Conservation (phyloP, 2,113 vertebrate species). For the Myxocyprinus asiaticus region DNA sequence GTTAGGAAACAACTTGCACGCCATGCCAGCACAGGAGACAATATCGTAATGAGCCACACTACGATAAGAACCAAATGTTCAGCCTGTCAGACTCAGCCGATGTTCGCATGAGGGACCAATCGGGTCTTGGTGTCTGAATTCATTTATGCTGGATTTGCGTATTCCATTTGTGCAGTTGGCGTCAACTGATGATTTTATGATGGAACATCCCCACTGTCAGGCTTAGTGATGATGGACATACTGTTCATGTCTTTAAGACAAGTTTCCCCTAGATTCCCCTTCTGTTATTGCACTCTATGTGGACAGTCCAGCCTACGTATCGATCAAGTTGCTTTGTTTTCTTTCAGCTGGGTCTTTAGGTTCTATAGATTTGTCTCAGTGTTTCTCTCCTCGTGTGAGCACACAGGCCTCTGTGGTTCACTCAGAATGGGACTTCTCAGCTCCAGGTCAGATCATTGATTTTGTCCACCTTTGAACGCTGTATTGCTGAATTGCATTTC, state of each 20-base stretch:
- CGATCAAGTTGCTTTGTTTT: conserved; percentile 42
- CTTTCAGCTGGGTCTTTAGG: conserved; percentile 43
- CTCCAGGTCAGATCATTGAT: conserved; percentile 47
- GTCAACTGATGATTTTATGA: conserved; percentile 21
- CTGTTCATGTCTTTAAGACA: conserved; percentile 21
- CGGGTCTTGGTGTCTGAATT: conserved; percentile 17
- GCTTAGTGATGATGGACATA: neutral
- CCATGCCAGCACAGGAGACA: conserved; percentile 33
- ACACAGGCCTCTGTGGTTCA: conserved; percentile 20
- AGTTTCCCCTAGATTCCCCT: conserved; percentile 11
- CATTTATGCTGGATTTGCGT: conserved; percentile 34
- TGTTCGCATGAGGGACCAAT: conserved; percentile 27
- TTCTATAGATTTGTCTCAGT: conserved; percentile 42
- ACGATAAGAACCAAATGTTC: conserved; percentile 11
- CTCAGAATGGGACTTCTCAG: conserved; percentile 19
- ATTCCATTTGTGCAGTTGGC: neutral
- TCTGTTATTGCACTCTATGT: conserved; percentile 31
- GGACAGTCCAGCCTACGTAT: conserved; percentile 22
- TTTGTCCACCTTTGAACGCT: conserved; percentile 44
- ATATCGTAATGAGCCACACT: conserved; percentile 24
- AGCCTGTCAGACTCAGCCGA: conserved; percentile 24
- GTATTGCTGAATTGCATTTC: conserved; percentile 52
- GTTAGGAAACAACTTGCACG: conserved; percentile 37
- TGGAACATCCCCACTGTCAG: conserved; percentile 4
- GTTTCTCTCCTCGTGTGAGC: conserved; percentile 1